Base-by-base conservation (phyloP, 1,140 invertebrate genomes). In the Platyura marginata region DNA sequence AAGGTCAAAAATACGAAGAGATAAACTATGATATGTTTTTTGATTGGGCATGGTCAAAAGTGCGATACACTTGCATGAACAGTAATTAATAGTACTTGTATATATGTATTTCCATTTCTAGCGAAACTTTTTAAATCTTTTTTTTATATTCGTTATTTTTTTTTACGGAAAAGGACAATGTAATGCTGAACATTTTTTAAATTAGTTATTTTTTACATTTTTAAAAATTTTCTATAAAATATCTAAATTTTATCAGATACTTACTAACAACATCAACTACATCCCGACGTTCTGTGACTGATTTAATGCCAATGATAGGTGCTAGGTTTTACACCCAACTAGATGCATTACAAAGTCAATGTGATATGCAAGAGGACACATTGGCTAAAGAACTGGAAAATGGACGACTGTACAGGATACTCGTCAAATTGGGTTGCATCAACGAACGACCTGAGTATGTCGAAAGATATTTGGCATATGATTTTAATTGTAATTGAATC, bases 241-340 rank as follows among this genome's bases (percentile, higher is more conserved):
- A 18, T 29, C 16, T 22, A 32, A 36, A 33, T 41, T 39, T 23
- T 36, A 47, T 2, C 41, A 86, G 81, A 61, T 91, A 90, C 63
- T 67, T 91, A 51, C 67, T 90, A 48, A 74, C 81, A 11, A 73
- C 69, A 49, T 57, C 66, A 33, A 54, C 75, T 72, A 63, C 38
- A 15, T 54, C 73, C 43, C 67, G 78, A 49, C 75, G 84, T 52
- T 84, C 75, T 48, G 82, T 98, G 15, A 92, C 90, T 49, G 93
- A 98, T 67, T 71, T 97, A 46, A 97, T 98, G 94, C 93, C 93
- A 9, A 97, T 97, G 89, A 96, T 98, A 54, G 94, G 94, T 29
- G 92, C 92, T 8, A 68, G 91, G 46, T 96, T 96, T 65, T 98
- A 96, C 59, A 89, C 82, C 3, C 90, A 97, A 64, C 67, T 97